These are phyloP conservation scores for Dreissena rostriformis DNA, from an alignment of 1,140 invertebrate species.

Conservation along the genomic window DNA sequence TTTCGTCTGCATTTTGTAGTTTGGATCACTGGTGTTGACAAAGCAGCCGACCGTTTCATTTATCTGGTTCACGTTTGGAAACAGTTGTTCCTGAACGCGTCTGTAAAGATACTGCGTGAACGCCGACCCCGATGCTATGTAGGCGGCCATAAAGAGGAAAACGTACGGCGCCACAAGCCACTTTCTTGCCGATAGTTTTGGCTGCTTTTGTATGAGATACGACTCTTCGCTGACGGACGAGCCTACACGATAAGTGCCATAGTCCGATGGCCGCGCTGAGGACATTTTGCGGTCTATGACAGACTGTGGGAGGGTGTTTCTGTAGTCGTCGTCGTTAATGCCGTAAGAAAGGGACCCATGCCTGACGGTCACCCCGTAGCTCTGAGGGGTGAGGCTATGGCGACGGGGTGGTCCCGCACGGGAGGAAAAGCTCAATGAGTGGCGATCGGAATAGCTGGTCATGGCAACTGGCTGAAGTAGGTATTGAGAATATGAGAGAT, in stretches of 20 bases:
- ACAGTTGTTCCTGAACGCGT: slow-evolving; percentile 17
- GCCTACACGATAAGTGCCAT: neutral
- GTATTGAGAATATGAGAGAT: no score
- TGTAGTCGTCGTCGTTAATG: no score
- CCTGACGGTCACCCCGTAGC: no score
- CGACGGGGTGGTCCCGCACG: no score
- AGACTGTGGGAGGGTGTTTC: no score
- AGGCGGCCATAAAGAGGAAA: slow-evolving; percentile 35
- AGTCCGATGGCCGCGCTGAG: no score
- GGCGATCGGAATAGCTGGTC: no score
- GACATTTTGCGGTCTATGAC: no score
- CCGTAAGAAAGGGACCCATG: no score
- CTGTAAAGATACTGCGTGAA: slow-evolving; percentile 38
- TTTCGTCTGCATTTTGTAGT: slow-evolving; percentile 6
- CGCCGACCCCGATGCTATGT: neutral
- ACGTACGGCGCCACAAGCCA: slow-evolving; percentile 31
- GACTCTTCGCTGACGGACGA: neutral
- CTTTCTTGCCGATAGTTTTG: neutral
- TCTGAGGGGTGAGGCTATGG: no score
- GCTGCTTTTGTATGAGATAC: neutral
- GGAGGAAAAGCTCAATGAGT: no score
- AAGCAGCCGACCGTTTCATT: slow-evolving; percentile 9
- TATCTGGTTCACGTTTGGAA: slow-evolving; percentile 26
- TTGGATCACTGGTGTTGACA: slow-evolving; percentile 38
- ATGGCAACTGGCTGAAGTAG: no score